Base-by-base conservation (phyloP, 23 tunicate species). In the Phallusia fumigata region DNA sequence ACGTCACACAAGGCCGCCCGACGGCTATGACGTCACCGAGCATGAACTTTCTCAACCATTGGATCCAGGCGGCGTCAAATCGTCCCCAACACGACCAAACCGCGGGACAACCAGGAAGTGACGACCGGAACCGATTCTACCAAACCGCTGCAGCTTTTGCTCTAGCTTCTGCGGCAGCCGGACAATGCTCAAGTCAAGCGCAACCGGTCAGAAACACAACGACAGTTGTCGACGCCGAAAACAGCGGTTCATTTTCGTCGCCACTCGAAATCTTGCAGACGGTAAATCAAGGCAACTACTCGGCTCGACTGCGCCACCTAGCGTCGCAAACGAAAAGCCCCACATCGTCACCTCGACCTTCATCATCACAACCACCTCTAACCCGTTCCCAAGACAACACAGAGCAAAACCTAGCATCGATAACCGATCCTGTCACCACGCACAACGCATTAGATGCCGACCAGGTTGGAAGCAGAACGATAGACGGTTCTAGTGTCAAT, bases 241-340 rank as follows among this genome's bases (percentile, higher is more conserved):
- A 58, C 69, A 58, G 28, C 28, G 5, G 28, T 22, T 19, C 77
- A 34, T 33, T 28, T 31, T 30, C 69, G 28, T 21, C 77, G 34
- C 33, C 77, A 6, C 35, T 74, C 3, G 77, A 74, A 3, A 74
- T 74, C 34, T 34, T 74, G 8, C 33, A 74, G 35, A 30, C 26
- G n/a, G 44, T 74, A 30, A 74, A 35, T 3, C 36, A 40, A 11
- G 65, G 83, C 65, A 87, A 90, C 35, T 90, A 90, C 64, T 90
- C 95, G 30, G 83, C 84, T 80, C 95, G 95, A 0, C 69, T 90
- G 80, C 95, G 95, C 75, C 89, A 85, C 19, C 86, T 90, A 85
- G 95, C 95, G 79, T 80, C 89, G 0, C 85, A 86, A 69, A 85
- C 50, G 24, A 85, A 58, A 80, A 83, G 72, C 80, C 74, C 69